Evolutionary conservation across 2,797 vertebrate species (phyloP).

Genomic region (Xiphophorus birchmanni): DNA sequence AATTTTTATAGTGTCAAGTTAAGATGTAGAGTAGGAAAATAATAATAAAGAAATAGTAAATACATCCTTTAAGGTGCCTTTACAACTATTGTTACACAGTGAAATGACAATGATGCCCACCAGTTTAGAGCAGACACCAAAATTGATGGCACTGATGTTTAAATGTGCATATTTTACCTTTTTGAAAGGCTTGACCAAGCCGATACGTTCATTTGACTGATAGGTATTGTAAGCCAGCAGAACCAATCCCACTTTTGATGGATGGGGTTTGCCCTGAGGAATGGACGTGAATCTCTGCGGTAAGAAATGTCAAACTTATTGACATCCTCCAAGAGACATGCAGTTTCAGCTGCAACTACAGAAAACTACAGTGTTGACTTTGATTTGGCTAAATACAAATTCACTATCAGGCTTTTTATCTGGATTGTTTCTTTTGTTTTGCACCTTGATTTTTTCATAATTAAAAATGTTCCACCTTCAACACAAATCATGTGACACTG

Average conservation of each 20-base stretch:
- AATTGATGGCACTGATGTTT: background rate
- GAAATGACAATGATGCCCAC: background rate
- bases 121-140: background rate
- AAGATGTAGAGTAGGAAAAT: background rate
- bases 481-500: background rate
- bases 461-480: background rate
- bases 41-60: background rate
- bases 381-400: background rate
- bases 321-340: background rate
- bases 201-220: background rate
- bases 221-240: background rate
- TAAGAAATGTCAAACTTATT: conserved; percentile 4
- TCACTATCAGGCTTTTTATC: background rate
- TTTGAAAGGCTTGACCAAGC: background rate
- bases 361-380: background rate
- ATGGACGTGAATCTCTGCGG: background rate
- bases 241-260: background rate
- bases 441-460: background rate
- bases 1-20: background rate
- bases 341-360: background rate
- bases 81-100: background rate
- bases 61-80: background rate
- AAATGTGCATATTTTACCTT: background rate
- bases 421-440: background rate
- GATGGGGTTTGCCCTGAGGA: background rate